Base-by-base conservation (phyloP, 2,888 invertebrate species). In the Epistrophe eligans region DNA sequence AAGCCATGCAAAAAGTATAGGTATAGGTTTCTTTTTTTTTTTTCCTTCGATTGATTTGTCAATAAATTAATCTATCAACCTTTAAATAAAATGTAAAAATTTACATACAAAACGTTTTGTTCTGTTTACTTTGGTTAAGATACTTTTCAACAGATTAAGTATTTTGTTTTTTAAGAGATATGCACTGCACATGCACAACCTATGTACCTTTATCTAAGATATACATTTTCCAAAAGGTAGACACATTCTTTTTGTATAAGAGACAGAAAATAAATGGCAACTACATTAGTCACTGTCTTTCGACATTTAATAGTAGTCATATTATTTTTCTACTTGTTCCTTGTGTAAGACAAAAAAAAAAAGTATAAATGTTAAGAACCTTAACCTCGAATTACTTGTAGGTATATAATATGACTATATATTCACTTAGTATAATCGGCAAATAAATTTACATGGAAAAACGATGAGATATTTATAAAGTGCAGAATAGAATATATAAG, bases 231-330 rank as follows among this genome's bases (percentile, higher is more conserved):
- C 19, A 19, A 45, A 43, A 50, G 48, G 40, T 13, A 15, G 45
- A 43, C 32, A 45, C 35, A 79, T 73, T 72, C 45, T 45, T 38
- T 24, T 8, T 2, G 1, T 40, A 48, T 15, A n/a, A 28, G 7
- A 38, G 10, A n/a, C 38, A 77, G 10, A 8, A 45, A 62, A 55
- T 60, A 62, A 71, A 79, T 79, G 64, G 62, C 81, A 76, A 77
- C 35, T 13, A 17, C 64, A 81, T 77, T 81, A 81, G 71, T 81
- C 81, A 81, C 48, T 81, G 71, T 77, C 76, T 64, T 50, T 50
- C 19, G 64, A 28, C 17, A 45, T 57, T n/a, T 0, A 7, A 24
- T 11, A 15, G 55, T 28, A 55, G 55, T 45, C 40, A 74, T 52
- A 74, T 74, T 67, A 52, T 64, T 62, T 62, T 15, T 43, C 43